These are phyloP conservation scores for Limnephilus auricula DNA, from an alignment of 2,888 invertebrate genomes.

Conservation along the genomic window DNA sequence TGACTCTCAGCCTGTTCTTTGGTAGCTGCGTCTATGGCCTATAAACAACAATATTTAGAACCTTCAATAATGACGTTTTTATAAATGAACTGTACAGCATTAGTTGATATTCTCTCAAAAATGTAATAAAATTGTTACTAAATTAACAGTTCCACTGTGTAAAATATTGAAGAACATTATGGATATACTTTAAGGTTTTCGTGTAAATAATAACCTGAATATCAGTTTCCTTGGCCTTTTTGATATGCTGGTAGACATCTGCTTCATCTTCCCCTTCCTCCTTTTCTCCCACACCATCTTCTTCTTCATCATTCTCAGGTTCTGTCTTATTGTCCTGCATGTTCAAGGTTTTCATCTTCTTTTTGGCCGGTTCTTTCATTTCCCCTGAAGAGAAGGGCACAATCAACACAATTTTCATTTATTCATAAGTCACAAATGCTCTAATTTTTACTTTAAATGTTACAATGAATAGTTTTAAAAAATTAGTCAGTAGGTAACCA, in stretches of 20 bases:
- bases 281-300: conserved; percentile 76
- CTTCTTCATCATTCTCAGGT: conserved; percentile 72
- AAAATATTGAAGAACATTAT: neutral
- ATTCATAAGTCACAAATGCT: neutral
- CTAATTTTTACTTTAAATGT: neutral
- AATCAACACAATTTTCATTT: conserved; percentile 36
- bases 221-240: conserved; percentile 85
- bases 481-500: neutral
- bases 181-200: neutral
- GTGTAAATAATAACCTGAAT: conserved; percentile 77
- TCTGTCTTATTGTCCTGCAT: conserved; percentile 69
- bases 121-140: too few species aligned
- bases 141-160: too few species aligned
- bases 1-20: conserved; percentile 89
- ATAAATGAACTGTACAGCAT: conserved; percentile 76
- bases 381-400: conserved; percentile 74
- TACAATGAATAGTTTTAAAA: neutral
- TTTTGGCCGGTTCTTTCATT: conserved; percentile 80
- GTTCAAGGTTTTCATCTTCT: conserved; percentile 80
- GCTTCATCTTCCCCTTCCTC: conserved; percentile 73
- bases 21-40: conserved; percentile 86
- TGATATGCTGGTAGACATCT: conserved; percentile 90
- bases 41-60: conserved; percentile 23
- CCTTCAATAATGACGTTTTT: neutral
- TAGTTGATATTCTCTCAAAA: neutral